These are phyloP conservation scores for Aleiodes alternator DNA, from an alignment of 2,888 invertebrate species.

Conservation along the genomic window DNA sequence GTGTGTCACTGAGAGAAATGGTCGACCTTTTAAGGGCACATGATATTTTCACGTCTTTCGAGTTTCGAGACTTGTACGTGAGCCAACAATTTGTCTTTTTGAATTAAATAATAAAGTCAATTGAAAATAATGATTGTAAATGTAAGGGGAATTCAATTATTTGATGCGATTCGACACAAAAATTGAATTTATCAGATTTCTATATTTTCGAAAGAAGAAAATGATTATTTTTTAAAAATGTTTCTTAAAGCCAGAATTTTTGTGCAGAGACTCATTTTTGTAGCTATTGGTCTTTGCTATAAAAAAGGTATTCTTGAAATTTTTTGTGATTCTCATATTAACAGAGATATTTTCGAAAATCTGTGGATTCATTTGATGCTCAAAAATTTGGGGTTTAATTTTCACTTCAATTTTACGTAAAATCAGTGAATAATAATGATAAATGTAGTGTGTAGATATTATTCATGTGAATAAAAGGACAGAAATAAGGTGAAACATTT, in stretches of 20 bases:
- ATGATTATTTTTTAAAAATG: no score
- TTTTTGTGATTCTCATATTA: neutral
- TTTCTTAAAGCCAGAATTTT: no score
- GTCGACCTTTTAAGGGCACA: constrained; percentile 35
- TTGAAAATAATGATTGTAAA: neutral
- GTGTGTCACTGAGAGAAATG: constrained; percentile 51
- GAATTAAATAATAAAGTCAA: neutral
- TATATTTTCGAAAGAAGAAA: no score
- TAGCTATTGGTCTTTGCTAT: neutral
- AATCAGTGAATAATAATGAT: constrained; percentile 7
- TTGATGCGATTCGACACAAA: neutral
- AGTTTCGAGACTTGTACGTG: constrained; percentile 51
- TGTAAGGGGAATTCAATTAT: constrained; percentile 14
- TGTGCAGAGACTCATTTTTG: no score
- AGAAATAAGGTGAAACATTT: no score
- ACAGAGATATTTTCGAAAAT: neutral
- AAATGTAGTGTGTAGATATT: neutral
- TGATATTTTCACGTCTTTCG: constrained; percentile 61
- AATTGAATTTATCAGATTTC: no score
- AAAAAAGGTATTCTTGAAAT: no score
- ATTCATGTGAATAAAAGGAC: neutral
- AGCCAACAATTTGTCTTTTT: constrained; percentile 36
- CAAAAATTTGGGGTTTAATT: neutral
- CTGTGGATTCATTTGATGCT: constrained; percentile 4
- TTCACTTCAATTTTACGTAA: constrained; percentile 7